These are phyloP conservation scores for Napeogenes inachia DNA, from an alignment of 2,888 invertebrate genomes.

Conservation along the genomic window DNA sequence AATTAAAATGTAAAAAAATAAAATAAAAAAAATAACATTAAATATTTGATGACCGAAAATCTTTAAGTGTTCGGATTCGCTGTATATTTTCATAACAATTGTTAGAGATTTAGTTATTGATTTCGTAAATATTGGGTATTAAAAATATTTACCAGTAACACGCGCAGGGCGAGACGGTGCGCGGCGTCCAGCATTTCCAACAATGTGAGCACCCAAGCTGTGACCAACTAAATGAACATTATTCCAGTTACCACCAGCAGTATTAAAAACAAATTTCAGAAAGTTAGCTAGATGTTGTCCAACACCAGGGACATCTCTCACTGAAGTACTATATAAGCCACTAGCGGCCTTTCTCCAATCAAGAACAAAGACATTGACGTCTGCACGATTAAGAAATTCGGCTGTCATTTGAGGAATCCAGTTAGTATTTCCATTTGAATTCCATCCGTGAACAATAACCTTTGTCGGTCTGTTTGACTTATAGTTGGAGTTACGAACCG, in stretches of 20 bases:
- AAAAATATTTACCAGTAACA: slow-evolving; percentile 46
- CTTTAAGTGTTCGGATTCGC: too few relatives aligned
- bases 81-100: too few relatives aligned
- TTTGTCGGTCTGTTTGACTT: slow-evolving; percentile 38
- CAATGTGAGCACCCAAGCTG: slow-evolving; percentile 70
- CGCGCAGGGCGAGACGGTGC: slow-evolving; percentile 40
- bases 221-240: slow-evolving; percentile 65
- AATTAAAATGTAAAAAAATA: too few relatives aligned
- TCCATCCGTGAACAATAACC: slow-evolving; percentile 62
- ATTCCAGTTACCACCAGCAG: slow-evolving; percentile 55
- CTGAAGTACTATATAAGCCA: slow-evolving; percentile 45
- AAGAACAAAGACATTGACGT: slow-evolving; percentile 61
- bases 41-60: too few relatives aligned
- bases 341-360: slow-evolving; percentile 56
- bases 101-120: too few relatives aligned
- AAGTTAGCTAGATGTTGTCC: slow-evolving; percentile 60
- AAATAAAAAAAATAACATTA: too few relatives aligned
- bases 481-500: slow-evolving; percentile 49
- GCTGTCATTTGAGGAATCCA: slow-evolving; percentile 45
- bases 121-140: too few relatives aligned
- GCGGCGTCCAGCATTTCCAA: slow-evolving; percentile 54
- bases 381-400: slow-evolving; percentile 48
- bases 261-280: slow-evolving; percentile 56
- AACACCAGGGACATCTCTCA: slow-evolving; percentile 50
- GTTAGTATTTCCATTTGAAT: slow-evolving; percentile 44